Conservation (phyloP, 2,113 vertebrate species). For the Leucoraja erinaceus region DNA sequence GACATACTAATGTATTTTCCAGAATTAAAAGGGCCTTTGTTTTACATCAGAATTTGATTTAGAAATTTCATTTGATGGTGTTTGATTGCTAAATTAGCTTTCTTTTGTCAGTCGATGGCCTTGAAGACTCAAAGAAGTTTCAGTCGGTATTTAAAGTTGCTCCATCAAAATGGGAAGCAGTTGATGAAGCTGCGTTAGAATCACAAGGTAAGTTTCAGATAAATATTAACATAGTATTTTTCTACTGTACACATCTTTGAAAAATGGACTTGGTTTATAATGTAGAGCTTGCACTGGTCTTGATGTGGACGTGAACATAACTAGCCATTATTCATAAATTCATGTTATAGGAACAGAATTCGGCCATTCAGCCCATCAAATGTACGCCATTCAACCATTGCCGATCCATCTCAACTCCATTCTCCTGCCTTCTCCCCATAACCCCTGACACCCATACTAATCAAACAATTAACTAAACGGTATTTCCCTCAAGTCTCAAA, state of each 20-base stretch:
- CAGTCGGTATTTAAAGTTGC: conserved; percentile 91
- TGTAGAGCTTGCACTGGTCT: background rate
- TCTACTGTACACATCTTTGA: background rate
- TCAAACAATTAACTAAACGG: background rate
- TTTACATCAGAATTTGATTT: too few relatives aligned
- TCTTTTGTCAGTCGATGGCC: conserved; percentile 57
- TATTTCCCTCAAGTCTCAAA: background rate
- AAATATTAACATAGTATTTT: too few relatives aligned
- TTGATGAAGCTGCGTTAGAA: conserved; percentile 83
- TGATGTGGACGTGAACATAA: background rate
- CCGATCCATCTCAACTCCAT: too few relatives aligned
- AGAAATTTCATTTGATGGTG: too few relatives aligned
- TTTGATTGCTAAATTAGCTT: too few relatives aligned
- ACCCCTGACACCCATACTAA: too few relatives aligned
- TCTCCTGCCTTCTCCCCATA: too few relatives aligned
- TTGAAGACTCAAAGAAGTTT: conserved; percentile 71
- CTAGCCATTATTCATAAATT: background rate
- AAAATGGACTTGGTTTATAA: background rate
- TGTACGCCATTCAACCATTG: too few relatives aligned
- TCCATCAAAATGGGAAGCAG: conserved; percentile 95
- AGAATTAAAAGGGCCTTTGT: too few relatives aligned
- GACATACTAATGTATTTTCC: too few relatives aligned
- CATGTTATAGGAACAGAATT: too few relatives aligned
- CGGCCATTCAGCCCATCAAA: too few relatives aligned
- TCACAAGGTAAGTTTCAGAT: conserved; percentile 73